A percentile compares a stretch with the other conserved stretches of the same genome.
phyloP scores from a whole-genome alignment of 2,888 invertebrate genomes.

The Mesochorus sp. region DNA sequence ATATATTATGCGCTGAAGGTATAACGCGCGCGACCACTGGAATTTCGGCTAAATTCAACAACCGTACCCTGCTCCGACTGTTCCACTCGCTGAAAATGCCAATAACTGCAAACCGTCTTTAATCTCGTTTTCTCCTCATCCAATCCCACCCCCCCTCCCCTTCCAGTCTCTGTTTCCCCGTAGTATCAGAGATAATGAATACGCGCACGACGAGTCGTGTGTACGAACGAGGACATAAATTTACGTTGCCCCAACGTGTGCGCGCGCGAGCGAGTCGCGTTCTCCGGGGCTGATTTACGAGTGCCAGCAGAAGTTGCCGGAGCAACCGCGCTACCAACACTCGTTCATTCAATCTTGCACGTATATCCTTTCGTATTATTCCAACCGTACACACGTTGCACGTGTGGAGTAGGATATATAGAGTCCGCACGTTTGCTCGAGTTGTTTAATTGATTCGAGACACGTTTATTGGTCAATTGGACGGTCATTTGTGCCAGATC shows the following conservation, averaged over 20 bases:
- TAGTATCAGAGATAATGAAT: neutral
- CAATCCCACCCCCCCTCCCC: neutral
- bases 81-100: constrained; percentile 24
- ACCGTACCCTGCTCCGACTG: no score
- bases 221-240: constrained; percentile 55
- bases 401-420: no score
- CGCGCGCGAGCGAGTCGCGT: constrained; percentile 27
- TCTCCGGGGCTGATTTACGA: constrained; percentile 55
- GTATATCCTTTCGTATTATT: no score
- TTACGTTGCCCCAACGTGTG: constrained; percentile 18
- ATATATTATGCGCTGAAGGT: no score
- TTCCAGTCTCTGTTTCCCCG: neutral
- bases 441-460: constrained; percentile 35
- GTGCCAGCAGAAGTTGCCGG: constrained; percentile 32
- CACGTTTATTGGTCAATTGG: constrained; percentile 53
- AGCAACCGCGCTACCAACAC: neutral
- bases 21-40: no score
- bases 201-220: constrained; percentile 2
- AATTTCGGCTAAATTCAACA: no score
- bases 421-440: no score
- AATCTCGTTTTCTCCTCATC: neutral
- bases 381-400: no score
- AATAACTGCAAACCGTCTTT: constrained; percentile 29
- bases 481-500: constrained; percentile 19
- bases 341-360: no score